Conservation (phyloP, 2,113 vertebrate genomes). For the Naja naja region DNA sequence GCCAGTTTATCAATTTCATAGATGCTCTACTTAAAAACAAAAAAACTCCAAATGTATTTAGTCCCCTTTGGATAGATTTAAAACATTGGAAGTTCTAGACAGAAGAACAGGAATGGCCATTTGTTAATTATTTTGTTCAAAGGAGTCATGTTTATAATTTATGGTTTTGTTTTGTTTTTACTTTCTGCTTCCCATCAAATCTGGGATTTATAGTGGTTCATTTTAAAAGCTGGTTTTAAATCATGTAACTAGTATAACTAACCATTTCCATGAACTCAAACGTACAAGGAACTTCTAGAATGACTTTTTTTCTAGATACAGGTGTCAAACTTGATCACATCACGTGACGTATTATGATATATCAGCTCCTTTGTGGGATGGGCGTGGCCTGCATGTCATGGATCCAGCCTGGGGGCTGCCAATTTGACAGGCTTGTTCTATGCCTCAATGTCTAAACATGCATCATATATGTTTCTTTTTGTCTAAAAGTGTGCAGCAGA, state of each 20-base stretch:
- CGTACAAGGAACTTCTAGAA: neutral
- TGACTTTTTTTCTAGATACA: neutral
- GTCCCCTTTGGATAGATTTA: neutral
- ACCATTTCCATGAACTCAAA: neutral
- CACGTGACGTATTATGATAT: too few relatives aligned
- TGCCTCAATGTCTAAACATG: neutral
- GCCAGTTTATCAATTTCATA: neutral
- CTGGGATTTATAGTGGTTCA: neutral
- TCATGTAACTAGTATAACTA: neutral
- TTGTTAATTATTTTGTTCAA: neutral
- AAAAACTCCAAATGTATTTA: neutral
- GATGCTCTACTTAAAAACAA: neutral
- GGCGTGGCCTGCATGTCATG: too few relatives aligned
- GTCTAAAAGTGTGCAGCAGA: neutral
- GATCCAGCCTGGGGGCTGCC: too few relatives aligned
- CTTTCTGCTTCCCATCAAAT: neutral
- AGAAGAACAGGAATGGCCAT: constrained; percentile 7
- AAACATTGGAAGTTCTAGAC: neutral
- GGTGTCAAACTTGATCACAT: too few relatives aligned
- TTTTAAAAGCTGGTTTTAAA: neutral
- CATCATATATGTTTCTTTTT: neutral
- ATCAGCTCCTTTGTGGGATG: too few relatives aligned
- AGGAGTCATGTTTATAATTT: neutral
- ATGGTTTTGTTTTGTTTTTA: neutral
- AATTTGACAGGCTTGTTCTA: too few relatives aligned